Conservation (phyloP, 2,797 vertebrate species). For the Echeneis naucrates region DNA sequence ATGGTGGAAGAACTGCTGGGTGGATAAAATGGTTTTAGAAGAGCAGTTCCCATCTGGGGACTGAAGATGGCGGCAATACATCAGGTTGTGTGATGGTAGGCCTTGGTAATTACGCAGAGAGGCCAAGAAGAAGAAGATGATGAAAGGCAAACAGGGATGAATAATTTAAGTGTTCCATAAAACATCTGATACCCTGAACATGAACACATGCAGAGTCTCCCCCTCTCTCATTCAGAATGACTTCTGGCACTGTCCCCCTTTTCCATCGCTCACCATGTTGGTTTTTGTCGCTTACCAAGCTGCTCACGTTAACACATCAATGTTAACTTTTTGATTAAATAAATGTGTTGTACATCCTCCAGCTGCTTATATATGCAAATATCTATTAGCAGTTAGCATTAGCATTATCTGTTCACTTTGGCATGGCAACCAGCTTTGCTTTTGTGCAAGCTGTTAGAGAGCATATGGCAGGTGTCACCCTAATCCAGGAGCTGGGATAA, state of each 20-base stretch:
- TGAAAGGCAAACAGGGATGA: slow-evolving; percentile 51
- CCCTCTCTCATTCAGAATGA: slow-evolving; percentile 15
- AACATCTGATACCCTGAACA: slow-evolving; percentile 51
- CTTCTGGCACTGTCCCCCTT: slow-evolving; percentile 15
- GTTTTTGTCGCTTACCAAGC: slow-evolving; percentile 21
- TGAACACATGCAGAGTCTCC: slow-evolving; percentile 28
- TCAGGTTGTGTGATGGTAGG: neutral
- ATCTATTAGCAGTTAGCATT: neutral
- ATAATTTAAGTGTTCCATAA: slow-evolving; percentile 68
- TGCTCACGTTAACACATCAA: neutral
- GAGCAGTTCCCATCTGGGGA: neutral
- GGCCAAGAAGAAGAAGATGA: slow-evolving; percentile 37
- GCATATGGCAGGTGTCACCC: neutral
- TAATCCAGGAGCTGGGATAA: neutral
- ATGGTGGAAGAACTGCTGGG: neutral
- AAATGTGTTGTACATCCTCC: neutral
- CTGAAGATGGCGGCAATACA: slow-evolving; percentile 66
- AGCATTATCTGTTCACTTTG: neutral
- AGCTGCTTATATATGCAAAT: neutral
- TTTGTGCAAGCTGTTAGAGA: neutral
- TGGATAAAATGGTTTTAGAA: neutral
- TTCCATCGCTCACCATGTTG: slow-evolving; percentile 11
- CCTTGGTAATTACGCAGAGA: slow-evolving; percentile 7
- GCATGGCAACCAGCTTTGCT: neutral
- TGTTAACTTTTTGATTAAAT: neutral